phyloP scores from a whole-genome alignment of 2,888 invertebrate genomes.

The Troides oblongomaculatus region DNA sequence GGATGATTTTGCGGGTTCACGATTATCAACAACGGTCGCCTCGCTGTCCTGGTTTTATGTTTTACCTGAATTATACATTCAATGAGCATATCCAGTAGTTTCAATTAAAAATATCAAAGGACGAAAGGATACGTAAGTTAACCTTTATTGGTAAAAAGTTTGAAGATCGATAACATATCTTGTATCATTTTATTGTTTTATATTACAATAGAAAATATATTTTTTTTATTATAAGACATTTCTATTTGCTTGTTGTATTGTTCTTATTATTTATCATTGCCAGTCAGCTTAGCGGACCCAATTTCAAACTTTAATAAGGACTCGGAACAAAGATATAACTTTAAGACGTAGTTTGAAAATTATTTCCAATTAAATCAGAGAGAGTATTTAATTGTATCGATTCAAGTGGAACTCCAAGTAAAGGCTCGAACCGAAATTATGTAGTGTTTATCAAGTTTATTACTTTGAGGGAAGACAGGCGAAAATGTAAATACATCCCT shows the following conservation, averaged over 20 bases:
- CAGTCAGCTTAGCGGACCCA: neutral
- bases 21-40: constrained; percentile 10
- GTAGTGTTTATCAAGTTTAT: constrained; percentile 4
- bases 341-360: constrained; percentile 18
- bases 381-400: constrained; percentile 21
- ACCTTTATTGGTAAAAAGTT: neutral
- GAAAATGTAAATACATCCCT: neutral
- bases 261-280: neutral
- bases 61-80: constrained; percentile 16
- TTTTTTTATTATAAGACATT: too few relatives aligned
- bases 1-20: constrained; percentile 22
- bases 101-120: constrained; percentile 13
- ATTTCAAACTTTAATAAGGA: constrained; percentile 16
- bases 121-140: neutral
- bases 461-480: neutral
- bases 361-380: constrained; percentile 14
- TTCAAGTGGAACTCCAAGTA: constrained; percentile 5
- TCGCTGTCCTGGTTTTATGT: constrained; percentile 9
- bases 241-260: neutral
- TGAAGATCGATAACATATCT: neutral
- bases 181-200: neutral
- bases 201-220: neutral
- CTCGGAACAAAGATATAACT: constrained; percentile 27
- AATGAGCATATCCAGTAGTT: constrained; percentile 12
- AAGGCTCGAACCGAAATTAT: constrained; percentile 15